Evolutionary conservation across 2,113 vertebrate genomes (phyloP), one percentile per base, ranked within the genome.

Genomic region (Atrichornis clamosus): DNA sequence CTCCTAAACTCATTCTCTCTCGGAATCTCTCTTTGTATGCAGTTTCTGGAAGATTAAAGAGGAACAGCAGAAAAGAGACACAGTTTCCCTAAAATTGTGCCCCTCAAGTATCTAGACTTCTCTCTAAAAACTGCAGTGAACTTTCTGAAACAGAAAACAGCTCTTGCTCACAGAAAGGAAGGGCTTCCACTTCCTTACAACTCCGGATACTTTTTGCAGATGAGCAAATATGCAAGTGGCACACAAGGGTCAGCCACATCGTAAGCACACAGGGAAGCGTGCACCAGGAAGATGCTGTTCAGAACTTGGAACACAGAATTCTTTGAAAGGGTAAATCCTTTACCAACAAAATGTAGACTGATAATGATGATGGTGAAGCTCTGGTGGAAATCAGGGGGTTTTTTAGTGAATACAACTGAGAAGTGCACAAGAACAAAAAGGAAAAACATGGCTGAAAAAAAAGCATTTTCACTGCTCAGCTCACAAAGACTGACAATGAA

Each of bases 211-310:
- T 30, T 50, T 20, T 15, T 56, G 49, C 47, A 28, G 28, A 7
- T 1, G 19, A 84, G 47, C 46, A 69, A 73, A 65, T 8, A 47
- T 0, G 1, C 30, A 82, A 74, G 33, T 26, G 1, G 2, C 14
- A 55, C 52, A 27, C 46, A 67, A 18, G 12, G 39, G 44, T 68
- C 56, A 55, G 42, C 23, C 37, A 32, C 9, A 27, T 3, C 0
- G 0, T 17, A 69, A 58, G 39, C 42, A 79, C 6, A 37, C 1
- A 1, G 9, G 9, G 56, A 70, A 46, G 20, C 0, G 0, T 4
- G 11, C 12, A 15, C 46, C 41, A 78, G 22, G 53, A 70, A 44
- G 13, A 49, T 41, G 24, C 11, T 3, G 2, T 23, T 42, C 39
- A 67, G 26, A 84, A 63, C 32, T 21, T 2, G 9, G 1, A 22